These are phyloP conservation scores for Matsumurasca onukii DNA, from an alignment of 1,140 invertebrate genomes.

Conservation along the genomic window DNA sequence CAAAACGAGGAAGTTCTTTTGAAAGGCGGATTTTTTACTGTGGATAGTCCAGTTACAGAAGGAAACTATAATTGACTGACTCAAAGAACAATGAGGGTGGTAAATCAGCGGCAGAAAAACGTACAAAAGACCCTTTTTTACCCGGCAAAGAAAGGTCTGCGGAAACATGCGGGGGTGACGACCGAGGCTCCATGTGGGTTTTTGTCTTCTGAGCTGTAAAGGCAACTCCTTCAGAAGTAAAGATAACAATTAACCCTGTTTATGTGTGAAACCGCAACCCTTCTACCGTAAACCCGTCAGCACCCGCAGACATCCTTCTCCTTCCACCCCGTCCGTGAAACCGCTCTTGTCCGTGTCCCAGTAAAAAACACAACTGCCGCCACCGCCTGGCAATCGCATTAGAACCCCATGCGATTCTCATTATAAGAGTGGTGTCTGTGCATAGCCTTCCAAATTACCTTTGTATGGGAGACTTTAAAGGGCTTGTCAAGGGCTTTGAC, in stretches of 20 bases:
- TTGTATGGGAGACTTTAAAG: too few relatives aligned
- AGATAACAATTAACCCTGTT: conserved; percentile 5
- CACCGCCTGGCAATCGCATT: too few relatives aligned
- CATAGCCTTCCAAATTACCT: too few relatives aligned
- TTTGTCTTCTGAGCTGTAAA: background rate
- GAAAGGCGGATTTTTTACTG: conserved; percentile 12
- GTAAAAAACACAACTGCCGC: too few relatives aligned
- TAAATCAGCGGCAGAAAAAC: conserved; percentile 17
- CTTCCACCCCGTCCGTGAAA: background rate
- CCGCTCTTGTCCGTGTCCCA: too few relatives aligned
- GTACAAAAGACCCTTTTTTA: conserved; percentile 15
- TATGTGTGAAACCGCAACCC: conserved; percentile 11
- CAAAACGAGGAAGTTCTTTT: conserved; percentile 21
- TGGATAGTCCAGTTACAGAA: conserved; percentile 18
- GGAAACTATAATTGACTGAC: conserved; percentile 20
- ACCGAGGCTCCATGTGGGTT: background rate
- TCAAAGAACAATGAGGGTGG: conserved; percentile 18
- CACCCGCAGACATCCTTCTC: too few relatives aligned
- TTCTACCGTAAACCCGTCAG: background rate
- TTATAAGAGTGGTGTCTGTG: too few relatives aligned
- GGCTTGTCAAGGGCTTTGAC: too few relatives aligned
- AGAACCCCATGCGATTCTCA: too few relatives aligned
- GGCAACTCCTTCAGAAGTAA: conserved; percentile 16
- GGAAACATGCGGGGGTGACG: conserved; percentile 9
- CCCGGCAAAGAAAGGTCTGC: background rate